Evolutionary conservation across 2,113 vertebrate species (phyloP).

Genomic region (Cinclus cinclus): DNA sequence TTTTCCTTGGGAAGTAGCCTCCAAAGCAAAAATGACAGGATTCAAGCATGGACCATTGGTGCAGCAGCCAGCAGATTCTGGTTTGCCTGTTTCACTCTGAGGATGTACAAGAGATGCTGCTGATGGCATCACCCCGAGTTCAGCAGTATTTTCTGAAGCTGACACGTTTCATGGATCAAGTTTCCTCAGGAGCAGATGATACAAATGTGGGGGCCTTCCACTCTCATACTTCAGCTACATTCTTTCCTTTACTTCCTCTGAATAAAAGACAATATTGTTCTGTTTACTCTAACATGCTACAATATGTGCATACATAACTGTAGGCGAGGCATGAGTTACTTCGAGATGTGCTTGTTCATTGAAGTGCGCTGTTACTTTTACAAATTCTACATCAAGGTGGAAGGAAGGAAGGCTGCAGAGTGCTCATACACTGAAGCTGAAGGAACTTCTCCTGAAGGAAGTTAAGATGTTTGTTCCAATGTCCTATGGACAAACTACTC

Average conservation of each 20-base stretch:
- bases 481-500: conserved; percentile 42
- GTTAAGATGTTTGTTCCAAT: conserved; percentile 49
- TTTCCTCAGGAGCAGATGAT: background rate
- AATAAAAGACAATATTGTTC: background rate
- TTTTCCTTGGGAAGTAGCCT: background rate
- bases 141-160: background rate
- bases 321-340: conserved; percentile 42
- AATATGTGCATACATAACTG: conserved; percentile 47
- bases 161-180: background rate
- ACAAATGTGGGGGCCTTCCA: background rate
- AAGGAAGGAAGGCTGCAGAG: conserved; percentile 64
- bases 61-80: background rate
- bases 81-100: background rate
- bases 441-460: conserved; percentile 54
- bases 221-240: conserved; percentile 5
- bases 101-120: background rate
- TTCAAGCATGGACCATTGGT: background rate
- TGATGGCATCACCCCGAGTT: background rate
- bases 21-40: background rate
- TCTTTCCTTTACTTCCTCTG: background rate
- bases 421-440: conserved; percentile 52
- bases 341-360: conserved; percentile 45
- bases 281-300: conserved; percentile 45
- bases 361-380: conserved; percentile 51
- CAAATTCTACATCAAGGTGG: conserved; percentile 62